A percentile compares a stretch with the other conserved stretches of the same genome.
These are phyloP conservation scores for Resseliella maxima DNA, from an alignment of 2,888 invertebrate species.

Conservation along the genomic window DNA sequence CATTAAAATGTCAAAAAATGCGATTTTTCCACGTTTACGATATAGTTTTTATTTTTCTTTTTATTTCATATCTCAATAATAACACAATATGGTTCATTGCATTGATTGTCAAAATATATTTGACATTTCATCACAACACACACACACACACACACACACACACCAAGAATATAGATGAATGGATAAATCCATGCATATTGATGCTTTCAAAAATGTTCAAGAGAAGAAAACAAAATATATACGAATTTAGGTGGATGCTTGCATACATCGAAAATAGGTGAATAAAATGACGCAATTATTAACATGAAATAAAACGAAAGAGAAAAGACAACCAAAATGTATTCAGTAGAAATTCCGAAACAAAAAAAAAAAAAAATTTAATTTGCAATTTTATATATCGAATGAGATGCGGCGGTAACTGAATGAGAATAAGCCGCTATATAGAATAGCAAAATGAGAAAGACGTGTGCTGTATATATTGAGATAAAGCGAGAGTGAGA, in stretches of 20 bases:
- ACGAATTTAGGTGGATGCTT: slow-evolving; percentile 1
- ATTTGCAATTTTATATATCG: background rate
- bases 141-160: too few species aligned
- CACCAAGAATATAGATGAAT: too few species aligned
- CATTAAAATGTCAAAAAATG: background rate
- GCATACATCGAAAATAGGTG: background rate
- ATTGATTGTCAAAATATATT: too few species aligned
- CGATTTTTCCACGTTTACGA: too few species aligned
- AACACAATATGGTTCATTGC: too few species aligned
- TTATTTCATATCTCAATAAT: too few species aligned
- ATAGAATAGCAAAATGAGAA: background rate
- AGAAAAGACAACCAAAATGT: background rate
- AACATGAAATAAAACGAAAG: background rate
- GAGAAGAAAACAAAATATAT: background rate
- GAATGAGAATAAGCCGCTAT: background rate
- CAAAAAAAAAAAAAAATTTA: background rate
- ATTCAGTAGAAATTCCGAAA: background rate
- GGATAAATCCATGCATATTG: background rate
- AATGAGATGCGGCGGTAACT: background rate
- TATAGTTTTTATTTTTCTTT: too few species aligned
- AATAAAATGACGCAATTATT: slow-evolving; percentile 25
- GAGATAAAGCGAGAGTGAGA: background rate
- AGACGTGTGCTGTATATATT: background rate
- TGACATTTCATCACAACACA: too few species aligned
- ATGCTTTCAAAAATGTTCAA: background rate